Percentiles rank a stretch among this genome's conserved stretches.
phyloP scores from a whole-genome alignment of 2,888 invertebrate species.

The Tortricodes alternella region DNA sequence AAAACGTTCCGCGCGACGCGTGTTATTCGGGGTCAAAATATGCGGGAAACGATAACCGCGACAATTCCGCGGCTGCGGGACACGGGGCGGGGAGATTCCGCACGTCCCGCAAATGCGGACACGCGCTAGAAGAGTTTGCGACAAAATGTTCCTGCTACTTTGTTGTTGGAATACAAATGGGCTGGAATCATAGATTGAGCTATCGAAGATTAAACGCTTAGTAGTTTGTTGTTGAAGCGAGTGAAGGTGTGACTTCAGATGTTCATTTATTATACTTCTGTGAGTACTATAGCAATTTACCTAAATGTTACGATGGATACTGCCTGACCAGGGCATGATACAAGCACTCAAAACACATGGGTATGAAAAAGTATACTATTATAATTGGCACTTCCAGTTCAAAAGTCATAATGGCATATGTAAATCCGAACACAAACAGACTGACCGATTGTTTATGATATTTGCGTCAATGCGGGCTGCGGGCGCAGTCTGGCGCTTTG shows the following conservation, averaged over 20 bases:
- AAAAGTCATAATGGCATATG: background rate
- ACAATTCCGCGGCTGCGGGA: constrained; percentile 17
- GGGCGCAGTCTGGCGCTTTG: constrained; percentile 2
- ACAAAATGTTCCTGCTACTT: constrained; percentile 15
- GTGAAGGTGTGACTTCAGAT: background rate
- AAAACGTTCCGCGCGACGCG: constrained; percentile 20
- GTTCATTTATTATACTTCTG: too few species aligned
- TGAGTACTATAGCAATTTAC: too few species aligned
- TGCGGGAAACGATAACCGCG: constrained; percentile 26
- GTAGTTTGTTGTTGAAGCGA: background rate
- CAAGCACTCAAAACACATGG: too few species aligned
- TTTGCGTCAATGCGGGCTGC: background rate
- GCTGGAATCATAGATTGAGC: constrained; percentile 15
- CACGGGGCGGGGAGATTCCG: constrained; percentile 4
- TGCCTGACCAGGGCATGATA: too few species aligned
- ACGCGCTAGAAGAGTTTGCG: constrained; percentile 16
- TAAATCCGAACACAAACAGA: constrained; percentile 9
- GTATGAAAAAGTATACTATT: background rate
- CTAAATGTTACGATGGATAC: too few species aligned
- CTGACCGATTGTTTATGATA: constrained; percentile 18
- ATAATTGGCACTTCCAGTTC: background rate
- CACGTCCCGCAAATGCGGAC: constrained; percentile 14
- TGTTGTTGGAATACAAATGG: constrained; percentile 25
- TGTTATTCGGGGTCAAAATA: constrained; percentile 29
- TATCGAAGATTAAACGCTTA: constrained; percentile 22